Percentiles rank a stretch among this genome's conserved stretches.
Evolutionary conservation across 2,888 invertebrate genomes (phyloP).

Genomic region (Eledone cirrhosa): DNA sequence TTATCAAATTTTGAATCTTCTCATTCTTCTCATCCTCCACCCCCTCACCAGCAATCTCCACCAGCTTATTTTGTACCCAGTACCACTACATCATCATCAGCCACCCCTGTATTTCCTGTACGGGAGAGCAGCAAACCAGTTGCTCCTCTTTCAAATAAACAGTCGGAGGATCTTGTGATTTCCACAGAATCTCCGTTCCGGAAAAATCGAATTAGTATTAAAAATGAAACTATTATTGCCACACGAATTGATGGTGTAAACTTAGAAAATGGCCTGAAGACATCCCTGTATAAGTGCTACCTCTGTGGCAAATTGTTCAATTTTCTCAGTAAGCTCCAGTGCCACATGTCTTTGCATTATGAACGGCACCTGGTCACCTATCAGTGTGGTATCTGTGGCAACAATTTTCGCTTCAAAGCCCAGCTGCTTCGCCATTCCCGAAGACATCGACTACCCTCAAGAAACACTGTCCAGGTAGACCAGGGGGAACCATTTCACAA

Average conservation of each 20-base stretch:
- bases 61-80: background rate
- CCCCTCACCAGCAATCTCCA: background rate
- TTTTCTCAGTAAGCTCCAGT: constrained; percentile 56
- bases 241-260: constrained; percentile 61
- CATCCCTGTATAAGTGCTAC: constrained; percentile 64
- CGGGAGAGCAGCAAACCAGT: background rate
- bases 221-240: constrained; percentile 61
- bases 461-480: constrained; percentile 27
- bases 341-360: constrained; percentile 63
- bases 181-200: constrained; percentile 27
- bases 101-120: background rate
- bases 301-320: constrained; percentile 61
- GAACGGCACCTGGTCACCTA: constrained; percentile 53
- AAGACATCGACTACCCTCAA: constrained; percentile 15
- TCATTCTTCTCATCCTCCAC: background rate
- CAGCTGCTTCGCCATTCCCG: constrained; percentile 55
- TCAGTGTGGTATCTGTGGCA: constrained; percentile 59
- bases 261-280: constrained; percentile 49
- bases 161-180: constrained; percentile 19
- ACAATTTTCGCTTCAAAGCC: constrained; percentile 56
- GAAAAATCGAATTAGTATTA: constrained; percentile 44
- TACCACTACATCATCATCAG: constrained; percentile 16
- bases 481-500: constrained; percentile 1
- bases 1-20: constrained; percentile 16
- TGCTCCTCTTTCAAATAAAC: background rate